These are phyloP conservation scores for Mythimna vitellina DNA, from an alignment of 2,888 invertebrate genomes.

Conservation along the genomic window DNA sequence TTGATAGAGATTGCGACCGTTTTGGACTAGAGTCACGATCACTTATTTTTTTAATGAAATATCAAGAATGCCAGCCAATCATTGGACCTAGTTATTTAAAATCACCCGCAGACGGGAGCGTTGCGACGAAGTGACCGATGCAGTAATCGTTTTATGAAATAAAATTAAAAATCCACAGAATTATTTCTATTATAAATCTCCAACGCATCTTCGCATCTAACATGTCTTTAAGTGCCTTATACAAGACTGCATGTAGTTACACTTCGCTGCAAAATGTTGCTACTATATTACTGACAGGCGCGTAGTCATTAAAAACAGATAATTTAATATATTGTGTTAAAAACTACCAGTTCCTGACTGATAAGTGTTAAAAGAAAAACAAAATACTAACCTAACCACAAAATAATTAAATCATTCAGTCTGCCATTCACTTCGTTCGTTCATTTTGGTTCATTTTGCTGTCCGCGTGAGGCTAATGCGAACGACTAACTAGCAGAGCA, in stretches of 20 bases:
- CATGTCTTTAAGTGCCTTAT: neutral
- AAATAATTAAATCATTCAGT: constrained; percentile 27
- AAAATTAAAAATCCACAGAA: no score
- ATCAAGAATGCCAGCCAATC: constrained; percentile 5
- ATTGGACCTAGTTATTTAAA: neutral
- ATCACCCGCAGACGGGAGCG: neutral
- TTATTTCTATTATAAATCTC: neutral
- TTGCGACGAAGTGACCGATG: neutral
- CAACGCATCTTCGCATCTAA: neutral
- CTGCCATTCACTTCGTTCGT: constrained; percentile 22
- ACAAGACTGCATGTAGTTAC: neutral
- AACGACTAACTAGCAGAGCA: constrained; percentile 5
- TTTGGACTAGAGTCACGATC: constrained; percentile 22
- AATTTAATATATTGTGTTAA: neutral
- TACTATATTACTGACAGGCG: neutral
- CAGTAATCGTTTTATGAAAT: neutral
- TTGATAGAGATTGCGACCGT: constrained; percentile 21
- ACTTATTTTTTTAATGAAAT: constrained; percentile 19
- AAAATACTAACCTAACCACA: neutral
- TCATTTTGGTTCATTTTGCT: constrained; percentile 31
- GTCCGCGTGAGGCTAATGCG: constrained; percentile 24
- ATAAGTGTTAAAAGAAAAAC: neutral
- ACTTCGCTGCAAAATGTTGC: neutral
- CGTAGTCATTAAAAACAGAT: neutral
- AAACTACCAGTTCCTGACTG: neutral